phyloP scores from a whole-genome alignment of 2,113 vertebrate species.

The Hassar affinis region DNA sequence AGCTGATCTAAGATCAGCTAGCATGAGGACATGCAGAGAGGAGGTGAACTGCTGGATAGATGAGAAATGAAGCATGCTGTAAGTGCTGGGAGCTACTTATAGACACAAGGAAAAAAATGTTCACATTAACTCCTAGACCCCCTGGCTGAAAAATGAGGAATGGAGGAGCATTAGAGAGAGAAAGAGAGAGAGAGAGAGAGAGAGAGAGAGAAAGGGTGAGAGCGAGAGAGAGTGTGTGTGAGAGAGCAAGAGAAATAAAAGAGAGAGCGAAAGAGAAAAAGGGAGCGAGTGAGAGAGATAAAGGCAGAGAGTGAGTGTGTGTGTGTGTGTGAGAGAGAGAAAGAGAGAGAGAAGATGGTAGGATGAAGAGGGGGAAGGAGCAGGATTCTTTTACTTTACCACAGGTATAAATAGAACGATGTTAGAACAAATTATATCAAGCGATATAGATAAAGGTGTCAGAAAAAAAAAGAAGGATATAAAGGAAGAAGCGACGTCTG shows the following conservation, averaged over 20 bases:
- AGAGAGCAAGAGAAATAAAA: not conserved
- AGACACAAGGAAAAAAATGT: slow-evolving; percentile 23
- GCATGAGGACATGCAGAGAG: not conserved
- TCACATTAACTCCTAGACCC: slow-evolving; percentile 34
- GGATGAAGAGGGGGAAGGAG: not conserved
- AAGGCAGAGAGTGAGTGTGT: too few species aligned
- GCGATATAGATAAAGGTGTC: slow-evolving; percentile 8
- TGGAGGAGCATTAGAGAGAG: slow-evolving; percentile 24
- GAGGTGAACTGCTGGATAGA: slow-evolving; percentile 2
- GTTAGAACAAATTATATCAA: not conserved
- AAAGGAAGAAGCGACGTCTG: slow-evolving; percentile 18
- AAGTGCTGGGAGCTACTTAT: slow-evolving; percentile 34
- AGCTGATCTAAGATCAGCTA: not conserved
- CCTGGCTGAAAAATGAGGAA: slow-evolving; percentile 26
- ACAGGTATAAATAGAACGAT: not conserved
- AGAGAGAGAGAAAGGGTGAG: not conserved
- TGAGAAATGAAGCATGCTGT: slow-evolving; percentile 19
- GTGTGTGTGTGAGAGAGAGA: not conserved
- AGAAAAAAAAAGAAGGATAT: not conserved
- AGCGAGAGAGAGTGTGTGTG: too few species aligned
- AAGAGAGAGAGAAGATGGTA: not conserved
- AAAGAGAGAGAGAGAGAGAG: slow-evolving; percentile 12
- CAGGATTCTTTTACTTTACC: too few species aligned
- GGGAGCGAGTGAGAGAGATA: not conserved
- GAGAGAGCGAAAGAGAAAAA: not conserved